These are phyloP conservation scores for Pseudomyrmex concolor DNA, from an alignment of 1,140 invertebrate species.

Conservation along the genomic window DNA sequence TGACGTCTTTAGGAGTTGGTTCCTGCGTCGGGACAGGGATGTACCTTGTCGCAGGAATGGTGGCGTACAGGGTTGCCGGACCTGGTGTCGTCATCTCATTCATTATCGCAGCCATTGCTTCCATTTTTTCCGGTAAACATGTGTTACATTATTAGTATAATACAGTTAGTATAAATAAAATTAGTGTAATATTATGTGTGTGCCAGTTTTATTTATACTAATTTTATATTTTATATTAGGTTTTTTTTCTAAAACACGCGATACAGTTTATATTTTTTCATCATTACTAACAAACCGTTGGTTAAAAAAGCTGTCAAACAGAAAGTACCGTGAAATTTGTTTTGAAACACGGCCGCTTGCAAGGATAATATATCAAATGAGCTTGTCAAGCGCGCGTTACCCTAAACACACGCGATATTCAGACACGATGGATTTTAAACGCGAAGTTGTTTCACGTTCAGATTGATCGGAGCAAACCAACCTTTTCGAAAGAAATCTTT, in stretches of 20 bases:
- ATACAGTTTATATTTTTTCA: too few species aligned
- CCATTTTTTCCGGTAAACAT: conserved; percentile 94
- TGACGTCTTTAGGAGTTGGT: conserved; percentile 96
- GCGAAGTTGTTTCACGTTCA: not conserved
- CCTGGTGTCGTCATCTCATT: conserved; percentile 95
- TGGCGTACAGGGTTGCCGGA: conserved; percentile 93
- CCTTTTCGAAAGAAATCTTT: not conserved
- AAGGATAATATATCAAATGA: not conserved
- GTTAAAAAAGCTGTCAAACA: too few species aligned
- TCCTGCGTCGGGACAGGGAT: conserved; percentile 97
- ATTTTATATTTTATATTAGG: too few species aligned
- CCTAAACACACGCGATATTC: not conserved
- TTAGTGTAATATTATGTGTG: too few species aligned
- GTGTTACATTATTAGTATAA: not conserved
- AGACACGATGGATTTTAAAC: not conserved
- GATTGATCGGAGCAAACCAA: not conserved
- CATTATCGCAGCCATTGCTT: conserved; percentile 95
- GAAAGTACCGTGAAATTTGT: too few species aligned
- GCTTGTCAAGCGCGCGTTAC: not conserved
- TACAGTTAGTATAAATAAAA: too few species aligned
- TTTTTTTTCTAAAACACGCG: too few species aligned
- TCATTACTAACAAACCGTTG: too few species aligned
- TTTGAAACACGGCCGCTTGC: too few species aligned
- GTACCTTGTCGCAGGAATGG: conserved; percentile 96
- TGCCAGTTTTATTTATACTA: too few species aligned